Evolutionary conservation across 2,113 vertebrate species (phyloP), one percentile per base, ranked within the genome.

Genomic region (Apodemus speciosus): DNA sequence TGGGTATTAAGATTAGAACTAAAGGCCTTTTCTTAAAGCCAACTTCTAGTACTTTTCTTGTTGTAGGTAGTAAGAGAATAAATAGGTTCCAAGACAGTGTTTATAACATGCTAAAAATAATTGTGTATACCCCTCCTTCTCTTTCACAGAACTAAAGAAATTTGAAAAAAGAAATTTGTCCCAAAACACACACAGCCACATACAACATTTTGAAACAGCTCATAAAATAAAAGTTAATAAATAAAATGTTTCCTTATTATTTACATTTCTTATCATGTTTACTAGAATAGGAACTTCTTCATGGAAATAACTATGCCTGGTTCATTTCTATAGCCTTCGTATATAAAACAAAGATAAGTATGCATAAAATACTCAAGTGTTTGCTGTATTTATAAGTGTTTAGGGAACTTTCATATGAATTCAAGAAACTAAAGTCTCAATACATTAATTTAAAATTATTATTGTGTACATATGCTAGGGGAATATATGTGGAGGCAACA

Each of bases 201-300:
- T 66, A 79, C 76, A 87, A 25, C 35, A 94, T n/a, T 91, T 90
- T 68, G 73, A 93, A 84, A 88, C 5, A 1, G 8, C 35, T 80
- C 73, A 79, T 27, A 38, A 94, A 90, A 87, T 56, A 79, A 11
- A 88, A 69, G 43, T 15, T 69, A 8, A 60, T 79, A 87, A 92
- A n/a, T 30, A 93, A 68, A n/a, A 87, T 25, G 13, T 77, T 23
- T 20, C 56, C 62, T 88, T 85, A 58, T 88, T 85, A 58, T 83
- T 87, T 73, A 64, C 1, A 66, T 85, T 91, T 85, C 80, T 73
- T 72, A 75, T 85, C 75, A 77, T 10, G 35, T 95, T 86, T 80
- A 43, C 53, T n/a, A 51, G 51, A 85, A 80, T 27, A 60, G 15
- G 15, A 32, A 73, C 43, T 90, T 75, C 71, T 88, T n/a, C 16